Evolutionary conservation across 2,797 vertebrate genomes (phyloP).

Genomic region (Liparis tanakae): DNA sequence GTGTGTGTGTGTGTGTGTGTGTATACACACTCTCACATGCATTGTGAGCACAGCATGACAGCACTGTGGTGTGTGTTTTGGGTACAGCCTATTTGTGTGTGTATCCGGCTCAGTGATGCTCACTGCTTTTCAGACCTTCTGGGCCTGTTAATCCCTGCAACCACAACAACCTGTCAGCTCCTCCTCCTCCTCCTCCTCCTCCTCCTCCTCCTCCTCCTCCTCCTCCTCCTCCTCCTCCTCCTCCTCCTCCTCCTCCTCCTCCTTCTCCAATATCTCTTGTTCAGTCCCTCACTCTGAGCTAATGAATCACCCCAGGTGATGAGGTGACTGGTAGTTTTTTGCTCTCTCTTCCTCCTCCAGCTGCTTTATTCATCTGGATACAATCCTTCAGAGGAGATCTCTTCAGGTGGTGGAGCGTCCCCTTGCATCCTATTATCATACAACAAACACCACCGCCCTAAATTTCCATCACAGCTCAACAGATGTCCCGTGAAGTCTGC

Average conservation of each 20-base stretch:
- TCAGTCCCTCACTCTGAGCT: constrained; percentile 30
- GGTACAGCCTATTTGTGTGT: constrained; percentile 34
- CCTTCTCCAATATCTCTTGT: background rate
- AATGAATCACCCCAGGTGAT: constrained; percentile 64
- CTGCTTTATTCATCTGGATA: constrained; percentile 50
- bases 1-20: constrained; percentile 21
- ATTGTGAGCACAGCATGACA: constrained; percentile 36
- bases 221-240: constrained; percentile 3
- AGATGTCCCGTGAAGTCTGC: constrained; percentile 1
- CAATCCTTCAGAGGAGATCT: constrained; percentile 18
- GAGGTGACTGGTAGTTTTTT: constrained; percentile 58
- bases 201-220: background rate
- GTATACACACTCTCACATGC: constrained; percentile 3
- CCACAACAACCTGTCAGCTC: constrained; percentile 42
- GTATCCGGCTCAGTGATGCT: constrained; percentile 42
- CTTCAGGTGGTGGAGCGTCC: background rate
- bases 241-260: background rate
- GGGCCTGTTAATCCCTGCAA: constrained; percentile 47
- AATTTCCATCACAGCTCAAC: constrained; percentile 13
- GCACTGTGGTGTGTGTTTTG: constrained; percentile 40
- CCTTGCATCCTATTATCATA: constrained; percentile 2
- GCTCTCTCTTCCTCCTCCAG: constrained; percentile 56
- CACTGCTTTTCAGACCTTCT: constrained; percentile 53
- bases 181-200: background rate
- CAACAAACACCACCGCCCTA: background rate